Evolutionary conservation across 2,113 vertebrate species (phyloP).

Genomic region (Syrmaticus mikado): DNA sequence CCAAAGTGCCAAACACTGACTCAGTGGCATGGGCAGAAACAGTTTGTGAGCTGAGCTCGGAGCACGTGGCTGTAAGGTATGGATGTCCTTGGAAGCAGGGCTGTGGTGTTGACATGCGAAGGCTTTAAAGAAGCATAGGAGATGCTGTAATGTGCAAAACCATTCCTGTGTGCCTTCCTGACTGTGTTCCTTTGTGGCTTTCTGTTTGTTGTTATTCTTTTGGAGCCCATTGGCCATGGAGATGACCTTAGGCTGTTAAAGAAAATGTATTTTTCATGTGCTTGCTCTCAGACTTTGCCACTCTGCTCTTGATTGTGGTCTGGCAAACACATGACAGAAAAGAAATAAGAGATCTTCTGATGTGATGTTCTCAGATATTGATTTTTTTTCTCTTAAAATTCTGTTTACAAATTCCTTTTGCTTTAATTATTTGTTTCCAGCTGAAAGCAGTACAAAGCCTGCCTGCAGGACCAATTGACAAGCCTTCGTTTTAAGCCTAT

Average conservation of each 20-base stretch:
- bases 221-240: background rate
- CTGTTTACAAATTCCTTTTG: constrained; percentile 55
- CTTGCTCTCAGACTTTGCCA: background rate
- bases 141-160: background rate
- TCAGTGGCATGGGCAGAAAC: constrained; percentile 46
- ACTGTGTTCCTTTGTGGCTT: background rate
- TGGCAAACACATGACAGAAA: background rate
- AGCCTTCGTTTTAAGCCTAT: background rate
- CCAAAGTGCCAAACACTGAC: constrained; percentile 36
- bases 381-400: constrained; percentile 26
- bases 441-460: background rate
- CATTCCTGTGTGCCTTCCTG: background rate
- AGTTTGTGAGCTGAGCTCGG: constrained; percentile 29
- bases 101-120: background rate
- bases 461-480: background rate
- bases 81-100: background rate
- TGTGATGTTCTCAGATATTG: constrained; percentile 3
- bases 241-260: background rate
- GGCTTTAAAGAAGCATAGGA: background rate
- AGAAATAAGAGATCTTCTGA: background rate
- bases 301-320: background rate
- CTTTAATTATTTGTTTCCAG: constrained; percentile 47
- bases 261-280: background rate
- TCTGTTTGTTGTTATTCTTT: background rate
- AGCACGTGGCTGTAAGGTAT: background rate